Base-by-base conservation (phyloP, 2,797 vertebrate genomes). In the Coluber constrictor region DNA sequence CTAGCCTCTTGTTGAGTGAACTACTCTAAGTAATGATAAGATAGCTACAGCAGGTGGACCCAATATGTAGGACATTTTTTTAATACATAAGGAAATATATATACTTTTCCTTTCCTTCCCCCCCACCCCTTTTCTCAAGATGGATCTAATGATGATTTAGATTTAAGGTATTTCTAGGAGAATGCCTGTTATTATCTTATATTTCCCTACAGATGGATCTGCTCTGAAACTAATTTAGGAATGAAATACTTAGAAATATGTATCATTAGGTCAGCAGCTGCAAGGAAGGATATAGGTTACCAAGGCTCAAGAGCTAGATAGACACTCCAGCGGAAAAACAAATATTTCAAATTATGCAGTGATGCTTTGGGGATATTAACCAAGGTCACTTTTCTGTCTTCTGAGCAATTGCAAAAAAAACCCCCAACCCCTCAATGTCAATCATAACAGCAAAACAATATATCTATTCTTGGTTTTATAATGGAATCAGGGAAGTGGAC, bases 181-280 rank as follows among this genome's bases (percentile, higher is more conserved):
- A 83, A 43, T 87, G 11, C 60, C 4, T 0, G 3, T 59, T 92
- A 94, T 94, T 83, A 79, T 93, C 59, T 93, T 93, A 70, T n/a
- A 37, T 70, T 94, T 93, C 94, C 87, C 88, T n/a, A 70, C 74
- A 59, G 79, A 60, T 54, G 89, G 13, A 51, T 70, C 29, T 79
- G 10, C 10, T 94, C 95, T 94, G 63, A 95, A 95, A 94, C 89
- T 94, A 93, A 92, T 94, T 93, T 90, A 86, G 93, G 89, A 94
- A 95, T 93, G n/a, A 95, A 96, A 92, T 54, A 11, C 87, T 90
- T 43, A 37, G 11, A 93, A 95, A 91, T 89, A 93, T 93, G 89
- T 91, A 60, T 91, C 54, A 74, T 13, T 51, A 93, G 90, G 66
- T 94, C 27, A 37, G 18, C 90, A 10, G 91, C 57, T 91, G 12